Base-by-base conservation (phyloP, 2,888 invertebrate species). In the Agrochola lychnidis region DNA sequence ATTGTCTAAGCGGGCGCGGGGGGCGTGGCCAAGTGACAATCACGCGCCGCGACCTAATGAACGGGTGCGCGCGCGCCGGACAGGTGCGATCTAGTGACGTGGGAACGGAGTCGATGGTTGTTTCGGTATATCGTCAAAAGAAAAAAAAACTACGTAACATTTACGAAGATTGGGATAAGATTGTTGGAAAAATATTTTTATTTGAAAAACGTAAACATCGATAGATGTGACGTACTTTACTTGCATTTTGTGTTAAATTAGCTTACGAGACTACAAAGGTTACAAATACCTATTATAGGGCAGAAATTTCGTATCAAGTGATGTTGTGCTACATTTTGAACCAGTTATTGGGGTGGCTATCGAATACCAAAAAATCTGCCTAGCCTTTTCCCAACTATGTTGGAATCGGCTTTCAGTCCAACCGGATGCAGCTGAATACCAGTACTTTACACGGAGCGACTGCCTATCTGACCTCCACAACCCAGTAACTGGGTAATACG, bases 1-100 rank as follows among this genome's bases (percentile, higher is more conserved):
- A 96, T 96, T 94, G 94, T 94, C 91, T 93, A 92, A 93, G 93
- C 92, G 90, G 90, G 92, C 88, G 86, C 83, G 79, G 86, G 87
- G 91, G 96, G 96, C 95, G 96, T 89, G 91, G 92, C 91, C 94
- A 94, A 94, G 95, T 95, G 96, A 96, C 96, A 96, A 96, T 96
- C 96, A 96, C 95, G 96, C 93, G 95, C 93, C 77, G 94, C 90
- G 93, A 91, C 91, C 89, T 96, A 96, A 96, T 96, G 94, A 95
- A 90, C 94, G 96, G 96, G 95, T 96, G 95, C 94, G 95, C 92
- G 90, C 86, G 93, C 93, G 93, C 80, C 75, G 81, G 89, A 91
- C 94, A 94, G 94, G 94, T 95, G 94, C 85, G 82, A 82, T 68
- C 61, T 89, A 92, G 93, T 85, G 90, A 86, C 81, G 90, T 83